Base-by-base conservation (phyloP, 2,797 vertebrate genomes). In the Spondyliosoma cantharus region DNA sequence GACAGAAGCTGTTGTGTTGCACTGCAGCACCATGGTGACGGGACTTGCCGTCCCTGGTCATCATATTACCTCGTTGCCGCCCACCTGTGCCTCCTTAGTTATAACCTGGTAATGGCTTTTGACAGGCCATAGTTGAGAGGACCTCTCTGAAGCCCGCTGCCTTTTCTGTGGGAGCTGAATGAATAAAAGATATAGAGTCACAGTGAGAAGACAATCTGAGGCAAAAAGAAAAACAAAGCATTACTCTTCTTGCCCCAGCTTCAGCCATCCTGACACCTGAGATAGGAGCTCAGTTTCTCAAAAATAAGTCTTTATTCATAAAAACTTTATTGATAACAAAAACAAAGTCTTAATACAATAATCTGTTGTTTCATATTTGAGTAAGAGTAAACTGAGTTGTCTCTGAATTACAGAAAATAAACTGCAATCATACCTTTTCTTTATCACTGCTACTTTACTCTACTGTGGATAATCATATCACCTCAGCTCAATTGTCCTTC, bases 141-240 rank as follows among this genome's bases (percentile, higher is more conserved):
- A 32, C 67, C 70, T 69, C 49, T 53, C 52, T 72, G 29, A 32
- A 57, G 71, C 60, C 49, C 16, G 32, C 32, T 17, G 60, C 62
- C 12, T 65, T 77, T 82, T 75, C 79, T 43, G 19, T 71, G 71
- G 78, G 43, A 85, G 81, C 48, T 1, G 25, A 52, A 92, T 92
- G 83, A 93, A 94, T 92, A 91, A 91, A 91, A 92, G 80, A 91
- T 89, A 84, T 54, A 49, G 76, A 80, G 61, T 78, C 43, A 67
- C 68, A 83, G 80, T 71, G 67, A 68, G 73, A 85, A 81, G 78
- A 85, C 84, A 84, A 37, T 90, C 83, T 87, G 87, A 79, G 74
- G 77, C 9, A 37, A 80, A 80, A 85, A 85, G 90, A 86, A 86
- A 91, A 92, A 91, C 87, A 90, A 77, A 79, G 71, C 83, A 83